Percentiles rank a stretch among this genome's conserved stretches.
Evolutionary conservation across 2,797 vertebrate species (phyloP).

Genomic region (Nyctalus aviator): DNA sequence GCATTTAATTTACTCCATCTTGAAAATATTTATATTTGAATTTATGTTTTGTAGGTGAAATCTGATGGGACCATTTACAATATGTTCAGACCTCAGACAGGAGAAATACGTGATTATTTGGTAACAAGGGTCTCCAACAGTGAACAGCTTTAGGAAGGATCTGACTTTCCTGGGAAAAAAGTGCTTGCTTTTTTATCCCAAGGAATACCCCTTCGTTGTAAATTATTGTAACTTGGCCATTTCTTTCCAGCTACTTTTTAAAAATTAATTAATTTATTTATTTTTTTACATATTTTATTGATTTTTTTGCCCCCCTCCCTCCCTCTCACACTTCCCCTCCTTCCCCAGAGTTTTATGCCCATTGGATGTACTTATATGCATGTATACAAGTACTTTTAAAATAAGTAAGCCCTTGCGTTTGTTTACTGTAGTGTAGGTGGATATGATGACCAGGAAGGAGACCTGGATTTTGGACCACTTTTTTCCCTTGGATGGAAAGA

Average conservation of each 20-base stretch:
- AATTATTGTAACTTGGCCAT: not conserved
- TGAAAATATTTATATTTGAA: not conserved
- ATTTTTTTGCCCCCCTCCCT: no score
- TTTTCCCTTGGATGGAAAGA: not conserved
- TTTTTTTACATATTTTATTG: no score
- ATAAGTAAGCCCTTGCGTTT: not conserved
- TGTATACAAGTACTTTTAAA: not conserved
- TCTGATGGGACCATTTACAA: not conserved
- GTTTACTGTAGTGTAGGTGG: not conserved
- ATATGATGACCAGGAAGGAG: not conserved
- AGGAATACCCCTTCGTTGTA: not conserved
- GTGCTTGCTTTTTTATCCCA: not conserved
- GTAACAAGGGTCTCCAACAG: not conserved
- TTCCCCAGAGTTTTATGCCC: no score
- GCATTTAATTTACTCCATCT: not conserved
- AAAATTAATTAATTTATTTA: no score
- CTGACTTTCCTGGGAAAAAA: not conserved
- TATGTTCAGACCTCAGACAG: slow-evolving; percentile 8
- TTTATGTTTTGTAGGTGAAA: not conserved
- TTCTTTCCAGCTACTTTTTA: not conserved
- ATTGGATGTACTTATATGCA: no score
- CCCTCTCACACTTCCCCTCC: no score
- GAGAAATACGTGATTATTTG: not conserved
- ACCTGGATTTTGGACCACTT: not conserved
- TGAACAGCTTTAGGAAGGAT: not conserved